These are phyloP conservation scores for Regulus satrapa DNA, from an alignment of 2,113 vertebrate species.

Conservation along the genomic window DNA sequence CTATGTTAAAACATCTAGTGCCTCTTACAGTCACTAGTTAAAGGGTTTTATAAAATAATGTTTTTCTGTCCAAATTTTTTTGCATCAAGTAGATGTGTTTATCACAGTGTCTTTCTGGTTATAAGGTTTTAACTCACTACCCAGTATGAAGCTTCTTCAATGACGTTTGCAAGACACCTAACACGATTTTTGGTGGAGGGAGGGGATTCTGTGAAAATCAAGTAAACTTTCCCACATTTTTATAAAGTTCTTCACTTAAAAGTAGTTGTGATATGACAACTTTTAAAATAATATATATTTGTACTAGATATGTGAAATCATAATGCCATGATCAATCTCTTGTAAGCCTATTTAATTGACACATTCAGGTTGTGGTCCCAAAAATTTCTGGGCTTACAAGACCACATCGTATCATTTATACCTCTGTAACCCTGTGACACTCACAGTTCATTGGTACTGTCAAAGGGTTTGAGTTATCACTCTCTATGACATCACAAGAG, in stretches of 20 bases:
- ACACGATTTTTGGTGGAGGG: accelerated
- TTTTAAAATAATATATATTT: neutral
- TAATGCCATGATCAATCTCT: neutral
- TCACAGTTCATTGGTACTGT: neutral
- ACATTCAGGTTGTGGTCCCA: neutral
- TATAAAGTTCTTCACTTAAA: neutral
- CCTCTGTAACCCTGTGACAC: accelerated
- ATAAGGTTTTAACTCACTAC: neutral
- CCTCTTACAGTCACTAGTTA: too few species aligned
- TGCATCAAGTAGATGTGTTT: neutral
- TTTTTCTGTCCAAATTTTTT: neutral
- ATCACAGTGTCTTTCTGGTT: neutral
- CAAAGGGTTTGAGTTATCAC: neutral
- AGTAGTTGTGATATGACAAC: neutral
- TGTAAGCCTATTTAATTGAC: neutral
- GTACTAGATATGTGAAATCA: neutral
- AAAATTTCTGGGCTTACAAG: neutral
- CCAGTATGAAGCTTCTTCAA: neutral
- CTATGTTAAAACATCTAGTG: neutral
- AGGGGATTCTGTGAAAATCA: neutral
- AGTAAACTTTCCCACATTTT: neutral
- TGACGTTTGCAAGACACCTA: neutral
- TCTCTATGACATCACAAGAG: neutral
- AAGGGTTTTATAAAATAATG: neutral
- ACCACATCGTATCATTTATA: neutral